Evolutionary conservation across 2,888 invertebrate genomes (phyloP), one percentile per base, ranked within the genome.

Genomic region (Silvanus unidentatus): DNA sequence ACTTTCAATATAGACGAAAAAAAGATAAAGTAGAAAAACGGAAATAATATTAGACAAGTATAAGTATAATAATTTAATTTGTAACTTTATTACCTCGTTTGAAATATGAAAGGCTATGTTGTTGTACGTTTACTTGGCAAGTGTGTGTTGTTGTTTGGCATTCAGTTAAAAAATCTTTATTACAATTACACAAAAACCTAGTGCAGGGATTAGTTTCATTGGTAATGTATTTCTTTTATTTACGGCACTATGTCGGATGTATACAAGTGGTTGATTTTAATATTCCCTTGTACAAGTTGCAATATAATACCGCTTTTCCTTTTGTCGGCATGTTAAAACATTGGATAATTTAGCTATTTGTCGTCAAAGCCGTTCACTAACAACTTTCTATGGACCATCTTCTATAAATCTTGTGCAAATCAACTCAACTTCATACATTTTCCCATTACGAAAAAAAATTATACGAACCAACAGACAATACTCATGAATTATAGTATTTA

Each of bases 291-390:
- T 22, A 5, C 45, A 39, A 48, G 44, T 52, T 48, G 50, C 45
- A 49, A 32, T 22, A 22, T 22, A 32, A 46, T 57, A 54, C 55
- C 54, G 58, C 51, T 53, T 43, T 43, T 47, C n/a, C 60, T 53
- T 61, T 60, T 61, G 61, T 61, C 61, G 61, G 61, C 58, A 50
- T 44, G 47, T 50, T 44, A 43, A 47, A 46, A 54, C 47, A 22
- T 22, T 22, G 22, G 58, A 60, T 61, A 61, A 60, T 60, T 60
- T 54, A 50, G 50, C 60, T 52, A 61, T 60, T 61, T 61, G 61
- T 57, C 58, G 55, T 53, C 59, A 42, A 49, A 48, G 55, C 22
- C 57, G 55, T 52, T 53, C 47, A 48, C 54, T 51, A 47, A 56
- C 58, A 56, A 56, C 52, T 55, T 58, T 55, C 52, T 47, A 44